Base-by-base conservation (phyloP, 1,140 invertebrate genomes). In the Globodera rostochiensis region DNA sequence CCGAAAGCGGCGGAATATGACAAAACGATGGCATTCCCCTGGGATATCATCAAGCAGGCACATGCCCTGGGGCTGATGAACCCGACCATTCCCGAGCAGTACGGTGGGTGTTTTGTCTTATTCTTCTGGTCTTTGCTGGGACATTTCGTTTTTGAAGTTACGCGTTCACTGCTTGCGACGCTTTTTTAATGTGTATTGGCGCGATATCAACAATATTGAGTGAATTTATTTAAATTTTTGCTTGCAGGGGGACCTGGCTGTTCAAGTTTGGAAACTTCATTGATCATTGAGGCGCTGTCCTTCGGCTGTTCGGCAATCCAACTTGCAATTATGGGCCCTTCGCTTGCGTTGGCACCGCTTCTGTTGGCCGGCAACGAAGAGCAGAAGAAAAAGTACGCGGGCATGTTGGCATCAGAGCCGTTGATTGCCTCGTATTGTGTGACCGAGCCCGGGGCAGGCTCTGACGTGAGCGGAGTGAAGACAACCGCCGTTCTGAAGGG, bases 221-320 rank as follows among this genome's bases (percentile, higher is more conserved):
- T 8, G 36, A 69, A 49, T 36, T 8, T 0, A 49, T 36, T n/a
- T 13, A 36, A 36, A 36, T 36, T 46, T 66, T 15, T 70, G 36
- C 36, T 50, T 83, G 1, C 50, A 86, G 85, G 87, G n/a, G 88
- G 88, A 45, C 85, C 89, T 49, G 89, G 89, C 45, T 82, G 90
- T 25, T 73, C 80, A 25, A 87, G 73, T 94, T 96, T 91, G 95
- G 97, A 88, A 93, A 93, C 11, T 95, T 95, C 91, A 86, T 97
- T 83, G 92, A 97, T 90, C 53, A 93, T 86, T 93, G 97, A 98
- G 91, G 95, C 97, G 90, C 90, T 98, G 45, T 94, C 94, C 60
- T 98, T 95, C 92, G 97, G 94, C 53, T 99, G 97, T 90, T 94
- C 95, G 79, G 97, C 96, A 75, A 94, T 98, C 80, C 93, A 93